Base-by-base conservation (phyloP, 2,888 invertebrate genomes). In the Drosophila barbarae region DNA sequence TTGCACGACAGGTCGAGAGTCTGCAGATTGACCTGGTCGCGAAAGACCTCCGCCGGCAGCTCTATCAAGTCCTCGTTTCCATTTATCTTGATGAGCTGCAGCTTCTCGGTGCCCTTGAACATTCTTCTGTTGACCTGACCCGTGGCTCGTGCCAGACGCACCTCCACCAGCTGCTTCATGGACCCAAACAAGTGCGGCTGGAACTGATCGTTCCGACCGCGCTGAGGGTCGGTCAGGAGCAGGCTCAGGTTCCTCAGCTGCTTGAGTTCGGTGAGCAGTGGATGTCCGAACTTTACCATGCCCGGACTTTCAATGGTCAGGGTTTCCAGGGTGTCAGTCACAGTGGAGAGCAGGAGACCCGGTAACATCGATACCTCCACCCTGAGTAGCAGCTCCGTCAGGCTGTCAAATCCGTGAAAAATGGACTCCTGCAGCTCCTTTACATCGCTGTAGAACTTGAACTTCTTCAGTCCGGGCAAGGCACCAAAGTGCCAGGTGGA, bases 101-200 rank as follows among this genome's bases (percentile, higher is more conserved):
- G 88, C 53, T 92, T 90, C 85, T 93, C 93, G 77, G 91, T 90
- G 59, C 92, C 92, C 69, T 93, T 90, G 63, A 93, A 92, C 52
- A 92, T 87, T 69, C 90, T 90, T 69, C 90, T 90, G 23, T 91
- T 91, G 13, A 93, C 86, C 74, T 90, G 89, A 21, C 92, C 89
- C 35, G 90, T 90, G 77, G 92, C 92, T 0, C 91, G 91, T 55
- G 91, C 88, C 71, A 94, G 90, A 74, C 92, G 91, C 57, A 95
- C 86, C 90, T 91, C 91, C 9, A 89, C 91, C 39, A 94, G 84
- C 67, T 92, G 91, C 42, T 89, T 89, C 71, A 93, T 89, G 67
- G 91, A 91, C 34, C 87, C 87, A 73, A 94, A 92, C 21, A 93
- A 79, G 78, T 93, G 67, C 10, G 50, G 55, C 5, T 70, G 53